Percentiles rank a stretch among this genome's conserved stretches.
Evolutionary conservation across 2,888 invertebrate species (phyloP).

Genomic region (Acleris cristana): DNA sequence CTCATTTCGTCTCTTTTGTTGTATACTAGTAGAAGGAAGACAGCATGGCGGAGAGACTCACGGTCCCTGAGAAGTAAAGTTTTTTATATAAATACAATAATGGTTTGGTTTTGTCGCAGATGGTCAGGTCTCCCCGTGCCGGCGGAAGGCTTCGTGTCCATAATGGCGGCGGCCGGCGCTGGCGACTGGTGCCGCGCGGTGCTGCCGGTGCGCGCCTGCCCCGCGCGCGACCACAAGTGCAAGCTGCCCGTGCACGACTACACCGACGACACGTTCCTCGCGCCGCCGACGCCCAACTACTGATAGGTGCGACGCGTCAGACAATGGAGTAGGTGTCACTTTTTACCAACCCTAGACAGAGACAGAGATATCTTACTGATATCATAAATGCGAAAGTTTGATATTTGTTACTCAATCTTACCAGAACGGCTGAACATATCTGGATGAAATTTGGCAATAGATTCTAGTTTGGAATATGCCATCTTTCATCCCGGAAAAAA

Average conservation of each 20-base stretch:
- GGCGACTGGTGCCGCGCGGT: constrained; percentile 50
- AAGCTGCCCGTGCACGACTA: constrained; percentile 49
- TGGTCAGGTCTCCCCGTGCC: constrained; percentile 38
- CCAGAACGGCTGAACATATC: too few relatives aligned
- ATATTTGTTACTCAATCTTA: too few relatives aligned
- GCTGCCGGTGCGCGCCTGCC: constrained; percentile 46
- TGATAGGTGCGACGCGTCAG: background rate
- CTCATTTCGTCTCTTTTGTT: background rate
- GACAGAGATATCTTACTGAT: too few relatives aligned
- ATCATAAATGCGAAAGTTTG: too few relatives aligned
- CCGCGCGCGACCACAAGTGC: constrained; percentile 51
- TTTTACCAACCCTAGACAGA: too few relatives aligned
- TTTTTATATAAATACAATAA: too few relatives aligned
- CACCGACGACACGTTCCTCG: constrained; percentile 52
- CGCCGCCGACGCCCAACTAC: constrained; percentile 38
- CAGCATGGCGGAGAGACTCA: constrained; percentile 57
- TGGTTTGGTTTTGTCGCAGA: background rate
- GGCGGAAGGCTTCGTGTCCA: constrained; percentile 44
- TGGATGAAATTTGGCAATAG: too few relatives aligned
- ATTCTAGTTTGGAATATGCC: too few relatives aligned
- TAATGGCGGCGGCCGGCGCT: constrained; percentile 38
- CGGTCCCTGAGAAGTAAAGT: background rate
- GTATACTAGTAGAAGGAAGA: too few relatives aligned
- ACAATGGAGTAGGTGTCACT: too few relatives aligned
- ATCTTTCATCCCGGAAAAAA: too few relatives aligned